Conservation (phyloP, 1,140 invertebrate species). For the Bombus consobrinus region DNA sequence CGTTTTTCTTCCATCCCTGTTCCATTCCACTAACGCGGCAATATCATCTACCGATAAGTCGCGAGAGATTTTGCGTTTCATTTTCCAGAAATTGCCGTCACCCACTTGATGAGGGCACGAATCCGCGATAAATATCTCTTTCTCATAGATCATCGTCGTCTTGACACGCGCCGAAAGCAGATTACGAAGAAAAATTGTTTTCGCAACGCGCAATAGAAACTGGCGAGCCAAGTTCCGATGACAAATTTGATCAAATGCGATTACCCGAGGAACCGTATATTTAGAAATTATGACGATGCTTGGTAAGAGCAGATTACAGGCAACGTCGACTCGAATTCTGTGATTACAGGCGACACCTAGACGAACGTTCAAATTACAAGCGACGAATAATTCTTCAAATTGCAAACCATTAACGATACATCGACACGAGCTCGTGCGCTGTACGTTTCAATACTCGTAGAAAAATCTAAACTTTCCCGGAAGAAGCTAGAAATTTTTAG, state of each 20-base stretch:
- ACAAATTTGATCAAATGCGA: slow-evolving; percentile 1
- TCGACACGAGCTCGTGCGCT: not conserved
- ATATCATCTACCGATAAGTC: slow-evolving; percentile 30
- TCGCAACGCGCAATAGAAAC: slow-evolving; percentile 6
- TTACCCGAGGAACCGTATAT: not conserved
- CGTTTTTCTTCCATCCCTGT: not conserved
- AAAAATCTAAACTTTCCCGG: not conserved
- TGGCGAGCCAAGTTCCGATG: not conserved
- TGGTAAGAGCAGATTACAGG: not conserved
- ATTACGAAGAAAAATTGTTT: slow-evolving; percentile 11
- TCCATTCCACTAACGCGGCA: not conserved
- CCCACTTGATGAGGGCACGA: slow-evolving; percentile 4
- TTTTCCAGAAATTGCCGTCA: slow-evolving; percentile 21
- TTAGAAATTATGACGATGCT: not conserved
- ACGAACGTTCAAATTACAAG: not conserved
- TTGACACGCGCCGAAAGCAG: slow-evolving; percentile 23
- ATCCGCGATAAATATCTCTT: slow-evolving; percentile 31
- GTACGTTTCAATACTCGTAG: not conserved
- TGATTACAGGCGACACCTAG: not conserved
- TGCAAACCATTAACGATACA: not conserved
- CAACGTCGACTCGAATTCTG: not conserved
- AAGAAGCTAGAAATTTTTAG: not conserved
- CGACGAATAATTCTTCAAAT: slow-evolving; percentile 3
- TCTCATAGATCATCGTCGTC: slow-evolving; percentile 26
- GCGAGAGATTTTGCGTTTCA: slow-evolving; percentile 53